Conservation (phyloP, 2,113 vertebrate genomes). For the Seriola quinqueradiata region DNA sequence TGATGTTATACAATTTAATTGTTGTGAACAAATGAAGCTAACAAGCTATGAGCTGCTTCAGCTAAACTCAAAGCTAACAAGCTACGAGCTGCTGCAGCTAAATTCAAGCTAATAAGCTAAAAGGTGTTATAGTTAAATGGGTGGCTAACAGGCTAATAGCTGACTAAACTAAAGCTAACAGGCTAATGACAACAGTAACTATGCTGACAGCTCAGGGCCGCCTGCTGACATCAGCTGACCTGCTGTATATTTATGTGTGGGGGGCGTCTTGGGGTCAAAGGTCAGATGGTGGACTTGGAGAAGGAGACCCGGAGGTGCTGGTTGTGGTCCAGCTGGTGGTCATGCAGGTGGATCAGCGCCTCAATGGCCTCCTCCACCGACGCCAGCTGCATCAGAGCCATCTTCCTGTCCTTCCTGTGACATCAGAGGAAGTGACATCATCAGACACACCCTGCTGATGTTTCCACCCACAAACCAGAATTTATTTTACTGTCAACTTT, state of each 20-base stretch:
- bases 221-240: not conserved
- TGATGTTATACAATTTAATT: too few species aligned
- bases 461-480: too few species aligned
- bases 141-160: not conserved
- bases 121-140: too few species aligned
- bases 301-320: constrained; percentile 75
- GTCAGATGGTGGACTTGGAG: constrained; percentile 70
- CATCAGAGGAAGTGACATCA: constrained; percentile 51
- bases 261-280: not conserved
- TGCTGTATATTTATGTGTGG: not conserved
- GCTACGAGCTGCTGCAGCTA: not conserved
- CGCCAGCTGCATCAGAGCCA: constrained; percentile 73
- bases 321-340: constrained; percentile 73
- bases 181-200: not conserved
- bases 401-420: constrained; percentile 73
- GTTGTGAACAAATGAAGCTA: too few species aligned
- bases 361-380: constrained; percentile 74
- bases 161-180: not conserved
- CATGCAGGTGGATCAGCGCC: constrained; percentile 64
- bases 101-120: not conserved
- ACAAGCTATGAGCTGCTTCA: too few species aligned
- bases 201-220: not conserved
- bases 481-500: too few species aligned
- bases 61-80: not conserved
- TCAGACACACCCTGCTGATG: not conserved